phyloP scores from a whole-genome alignment of 2,888 invertebrate genomes.

The Busseola fusca region DNA sequence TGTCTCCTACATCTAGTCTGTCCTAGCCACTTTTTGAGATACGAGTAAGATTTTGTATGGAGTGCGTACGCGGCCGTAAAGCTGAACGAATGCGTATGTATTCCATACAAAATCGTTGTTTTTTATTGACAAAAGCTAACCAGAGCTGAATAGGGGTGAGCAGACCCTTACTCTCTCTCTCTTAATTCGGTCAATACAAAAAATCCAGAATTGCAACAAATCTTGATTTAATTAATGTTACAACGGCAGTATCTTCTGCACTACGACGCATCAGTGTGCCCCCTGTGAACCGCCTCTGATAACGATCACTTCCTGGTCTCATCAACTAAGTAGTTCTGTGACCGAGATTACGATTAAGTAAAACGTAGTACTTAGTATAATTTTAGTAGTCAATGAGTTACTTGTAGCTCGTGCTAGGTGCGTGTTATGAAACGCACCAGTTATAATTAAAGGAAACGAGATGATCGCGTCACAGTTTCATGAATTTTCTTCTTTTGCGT shows the following conservation, averaged over 20 bases:
- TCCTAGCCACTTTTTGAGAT: too few relatives aligned
- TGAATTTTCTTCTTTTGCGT: neutral
- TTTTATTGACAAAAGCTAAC: too few relatives aligned
- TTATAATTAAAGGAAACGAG: neutral
- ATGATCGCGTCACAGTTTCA: neutral
- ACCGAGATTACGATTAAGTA: slow-evolving; percentile 30
- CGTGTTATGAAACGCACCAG: slow-evolving; percentile 2
- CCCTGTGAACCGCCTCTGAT: slow-evolving; percentile 33
- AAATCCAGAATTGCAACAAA: neutral
- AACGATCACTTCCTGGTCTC: slow-evolving; percentile 30
- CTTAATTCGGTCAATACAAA: neutral
- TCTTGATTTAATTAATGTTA: neutral
- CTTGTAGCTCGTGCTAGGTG: slow-evolving; percentile 38
- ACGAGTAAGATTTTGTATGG: too few relatives aligned
- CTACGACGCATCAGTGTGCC: slow-evolving; percentile 33
- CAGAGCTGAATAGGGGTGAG: too few relatives aligned
- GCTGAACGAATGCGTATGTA: too few relatives aligned
- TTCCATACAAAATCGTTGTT: too few relatives aligned
- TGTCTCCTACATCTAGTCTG: too few relatives aligned
- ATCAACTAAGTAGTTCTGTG: slow-evolving; percentile 20
- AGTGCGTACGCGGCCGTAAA: too few relatives aligned
- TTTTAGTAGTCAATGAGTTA: slow-evolving; percentile 28
- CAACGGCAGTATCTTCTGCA: slow-evolving; percentile 4
- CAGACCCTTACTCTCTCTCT: too few relatives aligned
- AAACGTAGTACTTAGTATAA: slow-evolving; percentile 31